Conservation (phyloP, 2,888 invertebrate genomes). For the Ochropleura leucogaster region DNA sequence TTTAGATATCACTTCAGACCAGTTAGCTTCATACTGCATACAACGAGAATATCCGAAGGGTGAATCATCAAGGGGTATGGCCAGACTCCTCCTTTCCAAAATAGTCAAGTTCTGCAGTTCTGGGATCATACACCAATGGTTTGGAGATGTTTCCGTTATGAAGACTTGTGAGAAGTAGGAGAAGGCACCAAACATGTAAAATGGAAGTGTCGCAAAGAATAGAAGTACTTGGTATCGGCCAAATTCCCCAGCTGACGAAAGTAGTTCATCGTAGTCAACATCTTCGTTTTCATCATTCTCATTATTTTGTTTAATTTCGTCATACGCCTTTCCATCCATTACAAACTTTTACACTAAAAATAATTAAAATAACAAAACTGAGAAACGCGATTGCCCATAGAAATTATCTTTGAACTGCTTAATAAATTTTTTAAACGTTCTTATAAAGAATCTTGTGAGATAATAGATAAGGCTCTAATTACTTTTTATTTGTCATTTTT, state of each 20-base stretch:
- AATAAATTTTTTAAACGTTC: slow-evolving; percentile 17
- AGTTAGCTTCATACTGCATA: slow-evolving; percentile 76
- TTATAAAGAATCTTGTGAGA: slow-evolving; percentile 34
- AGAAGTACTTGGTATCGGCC: slow-evolving; percentile 78
- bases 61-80: slow-evolving; percentile 74
- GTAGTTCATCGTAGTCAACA: slow-evolving; percentile 76
- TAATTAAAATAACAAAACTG: not conserved
- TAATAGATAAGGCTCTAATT: slow-evolving; percentile 38
- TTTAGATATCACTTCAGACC: slow-evolving; percentile 74
- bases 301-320: not conserved
- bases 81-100: slow-evolving; percentile 74
- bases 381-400: not conserved
- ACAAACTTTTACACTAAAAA: not conserved
- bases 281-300: slow-evolving; percentile 5
- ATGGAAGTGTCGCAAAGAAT: slow-evolving; percentile 76
- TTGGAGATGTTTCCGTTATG: slow-evolving; percentile 78
- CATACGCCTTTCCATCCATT: slow-evolving; percentile 21
- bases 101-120: slow-evolving; percentile 77
- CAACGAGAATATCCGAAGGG: slow-evolving; percentile 80
- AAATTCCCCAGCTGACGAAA: slow-evolving; percentile 80
- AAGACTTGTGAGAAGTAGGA: slow-evolving; percentile 80
- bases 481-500: slow-evolving; percentile 24
- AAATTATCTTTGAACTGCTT: slow-evolving; percentile 26
- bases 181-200: slow-evolving; percentile 78
- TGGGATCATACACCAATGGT: slow-evolving; percentile 83